Evolutionary conservation across 2,113 vertebrate species (phyloP), one percentile per base, ranked within the genome.

Genomic region (Corvus cornix): DNA sequence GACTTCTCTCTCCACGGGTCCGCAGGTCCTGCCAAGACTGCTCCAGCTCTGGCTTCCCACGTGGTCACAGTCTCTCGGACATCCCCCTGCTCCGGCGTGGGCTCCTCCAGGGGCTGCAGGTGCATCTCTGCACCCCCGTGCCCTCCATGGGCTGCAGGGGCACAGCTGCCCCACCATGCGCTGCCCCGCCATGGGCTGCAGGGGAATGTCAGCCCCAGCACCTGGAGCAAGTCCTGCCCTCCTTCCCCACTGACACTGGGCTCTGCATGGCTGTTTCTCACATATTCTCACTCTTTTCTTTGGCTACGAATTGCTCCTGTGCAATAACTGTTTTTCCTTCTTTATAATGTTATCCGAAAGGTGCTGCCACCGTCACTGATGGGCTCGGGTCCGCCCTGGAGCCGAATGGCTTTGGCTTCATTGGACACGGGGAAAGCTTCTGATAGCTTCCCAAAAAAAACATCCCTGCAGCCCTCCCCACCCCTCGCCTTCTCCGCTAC

Each of bases 401-500:
- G 58, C 58, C 3, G 4, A n/a, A 10, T 43, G 51, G 31, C 15
- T 73, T 58, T 88, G 67, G 58, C 14, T 63, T 37, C 22, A 3
- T 2, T 35, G 35, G 11, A 12, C 26, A 23, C 5, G 3, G 31
- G 43, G 24, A 64, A 37, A 51, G 17, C 14, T 72, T 6, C 67
- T 51, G 59, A 56, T 22, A 37, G 26, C 51, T 35, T 43, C 35
- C 14, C 26, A 18, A 24, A 55, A 13, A 11, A 63, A 28, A 6
- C 49, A 8, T 3, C 26, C 21, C 31, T 33, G 51, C 58, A 64
- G 31, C 17, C 23, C 17, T 63, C 27, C 11, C 8, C 33, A 22
- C 11, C 13, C 7, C 20, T 9, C 0, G 0, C 24, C 55, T 68
- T 39, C 14, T 51, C 46, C 27, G 5, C 11, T 19, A 22, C 35